These are phyloP conservation scores for Montifringilla adamsi DNA, from an alignment of 2,113 vertebrate genomes.

Conservation along the genomic window DNA sequence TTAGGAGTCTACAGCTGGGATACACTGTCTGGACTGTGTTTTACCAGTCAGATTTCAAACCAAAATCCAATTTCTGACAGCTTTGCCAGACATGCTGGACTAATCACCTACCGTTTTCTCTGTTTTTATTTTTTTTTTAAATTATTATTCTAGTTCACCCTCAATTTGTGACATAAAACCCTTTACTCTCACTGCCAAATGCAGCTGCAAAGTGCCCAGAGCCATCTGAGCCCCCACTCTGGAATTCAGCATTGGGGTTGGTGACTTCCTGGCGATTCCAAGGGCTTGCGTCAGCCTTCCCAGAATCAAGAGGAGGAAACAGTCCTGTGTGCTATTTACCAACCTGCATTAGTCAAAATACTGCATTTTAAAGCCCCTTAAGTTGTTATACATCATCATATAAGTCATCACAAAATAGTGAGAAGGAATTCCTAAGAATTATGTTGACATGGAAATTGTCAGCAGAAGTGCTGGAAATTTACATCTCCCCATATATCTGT, in stretches of 20 bases:
- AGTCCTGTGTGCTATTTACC: constrained; percentile 75
- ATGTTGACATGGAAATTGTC: constrained; percentile 82
- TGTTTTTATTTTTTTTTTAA: background rate
- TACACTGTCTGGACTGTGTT: background rate
- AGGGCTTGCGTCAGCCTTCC: constrained; percentile 49
- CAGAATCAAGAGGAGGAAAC: constrained; percentile 59
- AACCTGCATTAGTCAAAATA: constrained; percentile 81
- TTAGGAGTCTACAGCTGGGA: background rate
- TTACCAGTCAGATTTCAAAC: background rate
- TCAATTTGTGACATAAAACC: background rate
- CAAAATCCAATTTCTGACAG: background rate
- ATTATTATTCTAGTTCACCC: background rate
- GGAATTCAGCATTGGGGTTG: background rate
- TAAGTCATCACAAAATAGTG: constrained; percentile 80
- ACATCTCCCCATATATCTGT: constrained; percentile 78
- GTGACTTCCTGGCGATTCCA: constrained; percentile 52
- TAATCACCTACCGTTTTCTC: accelerated
- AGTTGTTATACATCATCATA: constrained; percentile 84
- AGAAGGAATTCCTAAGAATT: constrained; percentile 78
- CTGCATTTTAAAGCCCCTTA: constrained; percentile 81
- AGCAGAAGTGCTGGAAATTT: constrained; percentile 78
- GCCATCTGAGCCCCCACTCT: background rate
- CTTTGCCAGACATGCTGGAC: background rate
- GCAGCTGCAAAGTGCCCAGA: background rate
- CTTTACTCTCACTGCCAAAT: background rate